phyloP scores from a whole-genome alignment of 2,888 invertebrate genomes.

The Malacosoma neustria region DNA sequence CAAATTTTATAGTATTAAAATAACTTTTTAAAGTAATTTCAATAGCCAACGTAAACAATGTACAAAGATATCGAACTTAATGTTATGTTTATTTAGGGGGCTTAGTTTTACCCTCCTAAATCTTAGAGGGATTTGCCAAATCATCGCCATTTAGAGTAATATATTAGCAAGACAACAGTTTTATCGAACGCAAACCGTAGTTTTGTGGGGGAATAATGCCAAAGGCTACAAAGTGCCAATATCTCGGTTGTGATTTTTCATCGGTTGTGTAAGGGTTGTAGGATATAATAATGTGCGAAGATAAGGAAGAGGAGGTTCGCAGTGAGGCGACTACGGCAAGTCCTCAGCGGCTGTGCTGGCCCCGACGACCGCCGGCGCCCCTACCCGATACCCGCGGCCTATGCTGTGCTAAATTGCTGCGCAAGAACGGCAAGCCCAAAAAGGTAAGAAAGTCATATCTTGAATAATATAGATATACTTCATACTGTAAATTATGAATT shows the following conservation, averaged over 20 bases:
- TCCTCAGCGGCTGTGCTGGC: constrained; percentile 58
- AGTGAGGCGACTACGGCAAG: constrained; percentile 46
- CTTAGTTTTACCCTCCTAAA: constrained; percentile 20
- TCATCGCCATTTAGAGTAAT: constrained; percentile 45
- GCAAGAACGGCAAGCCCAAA: constrained; percentile 87
- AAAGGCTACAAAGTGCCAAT: constrained; percentile 64
- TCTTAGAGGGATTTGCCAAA: constrained; percentile 22
- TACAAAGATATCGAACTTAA: constrained; percentile 66
- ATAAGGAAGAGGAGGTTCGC: constrained; percentile 61
- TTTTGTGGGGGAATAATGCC: constrained; percentile 62
- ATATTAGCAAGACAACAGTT: constrained; percentile 46
- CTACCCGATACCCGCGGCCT: constrained; percentile 84
- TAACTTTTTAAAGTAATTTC: constrained; percentile 26
- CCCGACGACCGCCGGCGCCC: constrained; percentile 60
- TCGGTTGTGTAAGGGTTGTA: constrained; percentile 42
- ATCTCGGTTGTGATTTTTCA: constrained; percentile 59
- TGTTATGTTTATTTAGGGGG: constrained; percentile 27
- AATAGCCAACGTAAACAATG: constrained; percentile 31
- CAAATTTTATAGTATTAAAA: constrained; percentile 38
- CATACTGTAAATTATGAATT: no score
- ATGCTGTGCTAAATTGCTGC: constrained; percentile 86
- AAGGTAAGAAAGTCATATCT: constrained; percentile 71
- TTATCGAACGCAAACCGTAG: constrained; percentile 39
- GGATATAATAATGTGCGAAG: constrained; percentile 55
- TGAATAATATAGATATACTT: no score